A percentile compares a stretch with the other conserved stretches of the same genome.
These are phyloP conservation scores for Melanargia galathea DNA, from an alignment of 2,888 invertebrate genomes.

Conservation along the genomic window DNA sequence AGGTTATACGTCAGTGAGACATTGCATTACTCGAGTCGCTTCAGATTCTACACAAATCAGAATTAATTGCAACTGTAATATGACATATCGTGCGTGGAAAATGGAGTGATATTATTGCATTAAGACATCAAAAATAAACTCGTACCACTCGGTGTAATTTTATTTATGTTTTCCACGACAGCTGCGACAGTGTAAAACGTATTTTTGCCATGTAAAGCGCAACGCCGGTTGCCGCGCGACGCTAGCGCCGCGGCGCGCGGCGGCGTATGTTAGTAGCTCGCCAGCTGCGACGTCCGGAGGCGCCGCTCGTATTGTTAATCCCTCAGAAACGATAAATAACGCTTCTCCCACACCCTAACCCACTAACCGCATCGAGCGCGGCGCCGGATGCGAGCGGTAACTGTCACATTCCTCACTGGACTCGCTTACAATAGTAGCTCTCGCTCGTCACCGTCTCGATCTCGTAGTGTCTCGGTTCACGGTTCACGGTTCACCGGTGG, in stretches of 20 bases:
- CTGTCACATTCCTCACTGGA: constrained; percentile 79
- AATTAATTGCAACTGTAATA: constrained; percentile 21
- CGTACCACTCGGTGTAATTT: constrained; percentile 56
- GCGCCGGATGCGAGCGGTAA: constrained; percentile 75
- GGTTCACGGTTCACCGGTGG: constrained; percentile 78
- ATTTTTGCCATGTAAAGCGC: constrained; percentile 12
- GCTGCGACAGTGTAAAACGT: constrained; percentile 31
- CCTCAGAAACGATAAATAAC: constrained; percentile 20
- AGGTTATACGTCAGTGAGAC: constrained; percentile 12
- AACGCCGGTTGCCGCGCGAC: constrained; percentile 18
- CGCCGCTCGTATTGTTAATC: constrained; percentile 13
- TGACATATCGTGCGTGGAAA: constrained; percentile 58
- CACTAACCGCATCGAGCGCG: constrained; percentile 35
- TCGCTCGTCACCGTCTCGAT: constrained; percentile 78
- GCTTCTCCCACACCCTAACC: constrained; percentile 27
- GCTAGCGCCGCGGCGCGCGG: constrained; percentile 34
- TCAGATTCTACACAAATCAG: constrained; percentile 13
- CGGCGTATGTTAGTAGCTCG: background rate
- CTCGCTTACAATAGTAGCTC: constrained; percentile 81
- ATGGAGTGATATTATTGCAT: constrained; percentile 55
- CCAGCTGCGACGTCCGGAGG: background rate
- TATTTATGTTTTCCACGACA: constrained; percentile 72
- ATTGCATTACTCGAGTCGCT: background rate
- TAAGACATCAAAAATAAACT: constrained; percentile 57
- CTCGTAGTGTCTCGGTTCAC: constrained; percentile 77